Conservation (phyloP, 2,888 invertebrate species). For the Acanthosoma haemorrhoidale region DNA sequence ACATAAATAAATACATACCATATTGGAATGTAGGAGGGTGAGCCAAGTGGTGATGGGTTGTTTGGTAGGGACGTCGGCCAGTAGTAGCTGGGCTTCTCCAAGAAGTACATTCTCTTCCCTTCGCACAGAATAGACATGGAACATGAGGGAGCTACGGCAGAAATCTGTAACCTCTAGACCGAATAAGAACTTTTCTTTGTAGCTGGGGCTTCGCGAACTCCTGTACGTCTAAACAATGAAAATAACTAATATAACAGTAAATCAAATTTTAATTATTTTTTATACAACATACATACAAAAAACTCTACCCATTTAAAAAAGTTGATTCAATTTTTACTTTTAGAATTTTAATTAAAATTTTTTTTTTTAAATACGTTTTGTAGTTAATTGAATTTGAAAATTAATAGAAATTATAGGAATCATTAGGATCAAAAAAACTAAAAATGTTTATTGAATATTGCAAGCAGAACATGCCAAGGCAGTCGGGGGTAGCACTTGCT, state of each 20-base stretch:
- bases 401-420: no score
- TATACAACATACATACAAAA: no score
- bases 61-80: slow-evolving; percentile 58
- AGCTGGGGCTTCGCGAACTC: slow-evolving; percentile 64
- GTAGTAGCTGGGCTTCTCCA: slow-evolving; percentile 63
- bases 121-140: slow-evolving; percentile 63
- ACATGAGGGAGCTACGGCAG: slow-evolving; percentile 54
- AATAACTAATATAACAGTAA: not conserved
- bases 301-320: no score
- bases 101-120: slow-evolving; percentile 58
- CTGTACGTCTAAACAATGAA: slow-evolving; percentile 53
- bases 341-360: no score
- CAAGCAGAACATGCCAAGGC: no score
- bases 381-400: no score
- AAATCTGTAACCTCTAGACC: slow-evolving; percentile 57
- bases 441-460: no score
- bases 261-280: no score
- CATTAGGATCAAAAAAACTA: no score
- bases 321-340: no score
- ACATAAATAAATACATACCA: slow-evolving; percentile 47
- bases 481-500: no score
- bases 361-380: no score
- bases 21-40: slow-evolving; percentile 65
- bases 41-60: slow-evolving; percentile 74
- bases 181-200: slow-evolving; percentile 70